Conservation (phyloP, 2,888 invertebrate genomes). For the Mycalesis mineus region DNA sequence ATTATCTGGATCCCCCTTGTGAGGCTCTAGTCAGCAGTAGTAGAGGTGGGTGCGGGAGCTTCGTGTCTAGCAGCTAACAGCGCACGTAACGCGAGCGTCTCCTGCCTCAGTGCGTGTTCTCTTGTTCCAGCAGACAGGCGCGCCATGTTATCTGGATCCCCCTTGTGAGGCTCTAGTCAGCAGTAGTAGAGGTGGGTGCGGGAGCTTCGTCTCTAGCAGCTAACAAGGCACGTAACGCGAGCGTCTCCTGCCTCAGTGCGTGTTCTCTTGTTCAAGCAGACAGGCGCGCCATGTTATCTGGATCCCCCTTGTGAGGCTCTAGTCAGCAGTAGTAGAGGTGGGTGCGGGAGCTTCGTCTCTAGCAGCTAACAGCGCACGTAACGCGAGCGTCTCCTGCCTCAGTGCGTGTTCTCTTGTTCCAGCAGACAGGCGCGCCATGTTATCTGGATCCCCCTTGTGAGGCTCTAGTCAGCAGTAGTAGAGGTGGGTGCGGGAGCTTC, state of each 20-base stretch:
- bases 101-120: conserved; percentile 90
- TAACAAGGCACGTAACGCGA: conserved; percentile 82
- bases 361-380: conserved; percentile 80
- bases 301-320: not conserved
- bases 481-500: conserved; percentile 48
- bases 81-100: conserved; percentile 84
- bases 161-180: conserved; percentile 37
- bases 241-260: conserved; percentile 87
- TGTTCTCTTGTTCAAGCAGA: conserved; percentile 91
- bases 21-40: conserved; percentile 48
- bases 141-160: conserved; percentile 84
- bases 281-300: conserved; percentile 91
- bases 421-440: conserved; percentile 89
- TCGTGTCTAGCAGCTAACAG: conserved; percentile 60
- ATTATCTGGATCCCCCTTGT: conserved; percentile 79
- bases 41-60: conserved; percentile 50
- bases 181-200: conserved; percentile 58
- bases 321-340: conserved; percentile 61
- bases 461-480: conserved; percentile 52
- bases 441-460: conserved; percentile 68
- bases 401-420: conserved; percentile 92
- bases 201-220: conserved; percentile 46
- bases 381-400: conserved; percentile 86
- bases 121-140: conserved; percentile 90
- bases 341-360: conserved; percentile 41